Percentiles rank a stretch among this genome's conserved stretches.
Evolutionary conservation across 1,140 invertebrate species (phyloP).

Genomic region (Orussus abietinus): DNA sequence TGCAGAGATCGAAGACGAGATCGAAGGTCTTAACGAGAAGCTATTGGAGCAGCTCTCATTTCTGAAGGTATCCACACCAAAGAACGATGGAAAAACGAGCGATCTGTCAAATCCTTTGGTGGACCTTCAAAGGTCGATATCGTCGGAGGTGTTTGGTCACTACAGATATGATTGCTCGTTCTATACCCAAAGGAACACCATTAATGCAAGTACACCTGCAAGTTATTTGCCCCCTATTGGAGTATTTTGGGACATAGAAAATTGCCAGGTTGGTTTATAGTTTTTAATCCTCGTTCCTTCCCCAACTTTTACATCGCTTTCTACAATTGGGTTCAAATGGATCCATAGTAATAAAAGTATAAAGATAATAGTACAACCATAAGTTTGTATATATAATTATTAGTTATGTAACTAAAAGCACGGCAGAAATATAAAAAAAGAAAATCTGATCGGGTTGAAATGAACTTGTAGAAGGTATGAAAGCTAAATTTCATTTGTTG

Average conservation of each 20-base stretch:
- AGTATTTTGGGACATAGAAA: slow-evolving; percentile 94
- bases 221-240: slow-evolving; percentile 68
- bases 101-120: too few relatives aligned
- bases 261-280: slow-evolving; percentile 60
- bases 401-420: too few relatives aligned
- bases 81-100: too few relatives aligned
- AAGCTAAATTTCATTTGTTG: too few relatives aligned
- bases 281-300: neutral
- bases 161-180: slow-evolving; percentile 32
- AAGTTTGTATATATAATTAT: too few relatives aligned
- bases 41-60: slow-evolving; percentile 33
- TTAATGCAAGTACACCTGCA: slow-evolving; percentile 28
- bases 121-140: slow-evolving; percentile 22
- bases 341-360: too few relatives aligned
- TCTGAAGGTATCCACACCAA: slow-evolving; percentile 22
- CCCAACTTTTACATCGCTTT: too few relatives aligned
- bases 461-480: too few relatives aligned
- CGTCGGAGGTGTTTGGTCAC: slow-evolving; percentile 21
- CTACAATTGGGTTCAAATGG: too few relatives aligned
- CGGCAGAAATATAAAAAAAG: too few relatives aligned
- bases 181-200: slow-evolving; percentile 32
- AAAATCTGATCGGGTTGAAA: too few relatives aligned
- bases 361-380: neutral
- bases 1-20: slow-evolving; percentile 32
- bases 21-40: slow-evolving; percentile 39